Evolutionary conservation across 2,113 vertebrate species (phyloP).

Genomic region (Corydoras sp.): DNA sequence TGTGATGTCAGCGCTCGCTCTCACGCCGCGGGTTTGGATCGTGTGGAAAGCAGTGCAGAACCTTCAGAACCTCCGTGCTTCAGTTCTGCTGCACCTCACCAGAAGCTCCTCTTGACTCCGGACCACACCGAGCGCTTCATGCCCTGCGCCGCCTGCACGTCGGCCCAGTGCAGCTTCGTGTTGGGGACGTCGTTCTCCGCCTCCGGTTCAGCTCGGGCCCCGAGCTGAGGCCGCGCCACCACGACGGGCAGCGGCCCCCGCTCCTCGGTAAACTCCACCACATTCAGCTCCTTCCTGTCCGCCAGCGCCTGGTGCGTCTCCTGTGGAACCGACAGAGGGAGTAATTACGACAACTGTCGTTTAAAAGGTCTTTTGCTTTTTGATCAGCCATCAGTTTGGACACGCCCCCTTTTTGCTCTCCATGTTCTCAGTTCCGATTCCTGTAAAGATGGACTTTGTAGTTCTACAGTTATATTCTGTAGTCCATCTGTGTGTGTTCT

Average conservation of each 20-base stretch:
- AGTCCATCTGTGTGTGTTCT: no score
- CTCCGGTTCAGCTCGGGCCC: constrained; percentile 59
- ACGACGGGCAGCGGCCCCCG: constrained; percentile 77
- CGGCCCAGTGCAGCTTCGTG: constrained; percentile 77
- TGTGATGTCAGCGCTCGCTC: no score
- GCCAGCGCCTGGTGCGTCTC: constrained; percentile 81
- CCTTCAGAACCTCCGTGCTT: not conserved
- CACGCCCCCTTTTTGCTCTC: no score
- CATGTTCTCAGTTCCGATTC: no score
- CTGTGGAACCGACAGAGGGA: constrained; percentile 50
- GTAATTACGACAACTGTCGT: no score
- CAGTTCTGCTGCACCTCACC: constrained; percentile 47
- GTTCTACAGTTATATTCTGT: no score
- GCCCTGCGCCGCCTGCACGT: constrained; percentile 74
- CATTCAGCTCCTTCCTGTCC: constrained; percentile 76
- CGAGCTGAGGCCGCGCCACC: constrained; percentile 70
- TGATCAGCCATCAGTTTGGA: no score
- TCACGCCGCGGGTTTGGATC: no score
- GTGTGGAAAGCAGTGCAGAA: no score
- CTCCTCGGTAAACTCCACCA: constrained; percentile 82
- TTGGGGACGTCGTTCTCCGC: constrained; percentile 70
- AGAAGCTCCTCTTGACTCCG: constrained; percentile 65
- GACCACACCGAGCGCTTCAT: constrained; percentile 74
- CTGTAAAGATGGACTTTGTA: no score
- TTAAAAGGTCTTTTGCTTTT: no score